Evolutionary conservation across 2,888 invertebrate species (phyloP).

Genomic region (Caenorhabditis afra): DNA sequence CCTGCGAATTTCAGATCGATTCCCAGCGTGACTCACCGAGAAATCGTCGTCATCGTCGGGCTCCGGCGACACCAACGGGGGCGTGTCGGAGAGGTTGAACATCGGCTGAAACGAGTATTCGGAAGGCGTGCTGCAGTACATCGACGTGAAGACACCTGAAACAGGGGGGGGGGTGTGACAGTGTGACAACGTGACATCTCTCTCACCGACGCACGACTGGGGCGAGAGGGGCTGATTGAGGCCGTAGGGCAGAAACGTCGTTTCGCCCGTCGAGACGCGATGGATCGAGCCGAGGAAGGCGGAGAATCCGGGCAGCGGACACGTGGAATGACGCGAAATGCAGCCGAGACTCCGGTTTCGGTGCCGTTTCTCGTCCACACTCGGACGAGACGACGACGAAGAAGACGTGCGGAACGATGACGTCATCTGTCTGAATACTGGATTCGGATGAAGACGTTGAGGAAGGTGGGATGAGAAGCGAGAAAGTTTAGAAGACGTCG

Average conservation of each 20-base stretch:
- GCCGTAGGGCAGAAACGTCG: constrained; percentile 58
- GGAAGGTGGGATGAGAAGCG: too few relatives aligned
- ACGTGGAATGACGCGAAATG: constrained; percentile 44
- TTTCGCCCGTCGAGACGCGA: constrained; percentile 33
- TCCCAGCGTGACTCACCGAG: constrained; percentile 1
- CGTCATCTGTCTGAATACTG: not conserved
- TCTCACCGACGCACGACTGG: constrained; percentile 49
- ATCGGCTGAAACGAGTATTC: constrained; percentile 59
- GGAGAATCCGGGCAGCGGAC: constrained; percentile 50
- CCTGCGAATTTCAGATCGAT: not conserved
- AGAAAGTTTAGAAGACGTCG: too few relatives aligned
- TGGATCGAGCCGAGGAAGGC: constrained; percentile 53
- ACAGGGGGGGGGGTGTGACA: not conserved
- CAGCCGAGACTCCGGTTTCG: constrained; percentile 54
- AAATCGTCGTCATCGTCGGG: constrained; percentile 45
- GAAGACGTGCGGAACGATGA: constrained; percentile 15
- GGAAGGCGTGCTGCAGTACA: constrained; percentile 51
- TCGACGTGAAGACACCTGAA: constrained; percentile 59
- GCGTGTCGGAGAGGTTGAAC: constrained; percentile 54
- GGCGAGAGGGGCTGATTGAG: constrained; percentile 43
- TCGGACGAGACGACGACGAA: constrained; percentile 31
- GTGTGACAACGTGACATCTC: too few relatives aligned
- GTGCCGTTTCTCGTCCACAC: constrained; percentile 49
- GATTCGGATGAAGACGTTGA: too few relatives aligned
- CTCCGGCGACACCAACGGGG: constrained; percentile 54